Percentiles rank a stretch among this genome's conserved stretches.
Conservation (phyloP, 1,140 invertebrate genomes). For the Homalodisca vitripennis region DNA sequence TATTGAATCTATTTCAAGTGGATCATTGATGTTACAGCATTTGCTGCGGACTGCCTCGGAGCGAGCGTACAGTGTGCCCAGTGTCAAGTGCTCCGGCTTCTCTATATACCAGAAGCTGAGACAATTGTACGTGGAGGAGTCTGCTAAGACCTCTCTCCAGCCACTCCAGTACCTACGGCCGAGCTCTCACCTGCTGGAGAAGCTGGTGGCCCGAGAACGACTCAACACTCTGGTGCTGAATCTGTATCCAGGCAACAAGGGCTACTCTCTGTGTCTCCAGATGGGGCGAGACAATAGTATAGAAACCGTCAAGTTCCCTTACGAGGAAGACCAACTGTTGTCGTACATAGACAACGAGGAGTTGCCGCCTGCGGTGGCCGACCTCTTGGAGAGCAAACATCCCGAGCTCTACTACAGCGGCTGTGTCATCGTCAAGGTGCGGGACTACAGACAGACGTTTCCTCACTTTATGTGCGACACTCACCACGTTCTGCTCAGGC, state of each 20-base stretch:
- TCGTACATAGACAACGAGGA: slow-evolving; percentile 81
- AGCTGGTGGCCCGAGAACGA: slow-evolving; percentile 78
- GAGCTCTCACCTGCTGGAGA: slow-evolving; percentile 78
- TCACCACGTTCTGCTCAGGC: slow-evolving; percentile 84
- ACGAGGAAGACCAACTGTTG: slow-evolving; percentile 65
- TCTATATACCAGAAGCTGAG: slow-evolving; percentile 38
- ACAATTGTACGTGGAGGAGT: slow-evolving; percentile 38
- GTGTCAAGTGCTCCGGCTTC: slow-evolving; percentile 32
- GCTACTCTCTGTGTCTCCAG: slow-evolving; percentile 68
- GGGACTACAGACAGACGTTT: slow-evolving; percentile 81
- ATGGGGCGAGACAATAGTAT: slow-evolving; percentile 59
- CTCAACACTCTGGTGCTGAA: slow-evolving; percentile 88
- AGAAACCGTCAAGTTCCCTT: slow-evolving; percentile 72
- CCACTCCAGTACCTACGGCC: slow-evolving; percentile 53
- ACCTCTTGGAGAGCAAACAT: slow-evolving; percentile 76
- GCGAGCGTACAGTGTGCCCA: slow-evolving; percentile 4
- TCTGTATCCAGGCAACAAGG: slow-evolving; percentile 87
- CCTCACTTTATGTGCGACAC: slow-evolving; percentile 68
- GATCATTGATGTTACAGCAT: slow-evolving; percentile 17
- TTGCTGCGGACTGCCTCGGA: background rate
- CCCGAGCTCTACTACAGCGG: slow-evolving; percentile 86
- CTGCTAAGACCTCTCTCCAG: slow-evolving; percentile 10
- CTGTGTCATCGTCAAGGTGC: slow-evolving; percentile 87
- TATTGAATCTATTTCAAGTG: too few relatives aligned
- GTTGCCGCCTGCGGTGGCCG: slow-evolving; percentile 80